Percentiles rank a stretch among this genome's conserved stretches.
phyloP scores from a whole-genome alignment of 2,113 vertebrate genomes.

The Melierax canorus region DNA sequence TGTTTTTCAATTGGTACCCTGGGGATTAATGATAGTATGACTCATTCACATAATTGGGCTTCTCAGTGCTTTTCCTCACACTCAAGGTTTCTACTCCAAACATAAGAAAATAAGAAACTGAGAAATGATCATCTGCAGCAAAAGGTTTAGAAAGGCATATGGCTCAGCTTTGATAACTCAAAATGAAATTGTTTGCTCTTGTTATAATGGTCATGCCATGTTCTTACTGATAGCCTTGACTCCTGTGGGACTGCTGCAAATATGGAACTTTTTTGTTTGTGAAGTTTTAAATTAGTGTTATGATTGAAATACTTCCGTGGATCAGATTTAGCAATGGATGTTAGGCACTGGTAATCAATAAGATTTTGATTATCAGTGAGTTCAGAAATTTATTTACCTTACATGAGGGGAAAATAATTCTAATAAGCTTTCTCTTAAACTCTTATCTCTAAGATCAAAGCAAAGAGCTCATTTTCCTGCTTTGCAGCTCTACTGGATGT shows the following conservation, averaged over 20 bases:
- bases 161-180: not conserved
- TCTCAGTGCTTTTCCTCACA: not conserved
- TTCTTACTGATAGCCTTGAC: not conserved
- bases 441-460: not conserved
- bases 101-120: not conserved
- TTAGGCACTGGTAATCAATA: not conserved
- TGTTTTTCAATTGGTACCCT: not conserved
- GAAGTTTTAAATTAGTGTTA: not conserved
- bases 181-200: not conserved
- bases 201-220: not conserved
- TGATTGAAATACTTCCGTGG: not conserved
- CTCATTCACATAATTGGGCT: conserved; percentile 6
- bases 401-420: not conserved
- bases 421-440: not conserved
- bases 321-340: not conserved
- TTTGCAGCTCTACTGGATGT: not conserved
- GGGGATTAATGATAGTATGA: not conserved
- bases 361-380: not conserved
- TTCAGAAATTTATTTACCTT: not conserved
- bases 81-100: not conserved
- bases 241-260: not conserved
- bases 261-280: not conserved
- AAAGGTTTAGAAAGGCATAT: not conserved
- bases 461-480: not conserved
- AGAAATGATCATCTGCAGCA: not conserved